A percentile compares a stretch with the other conserved stretches of the same genome.
These are phyloP conservation scores for Callimorpha dominula DNA, from an alignment of 2,888 invertebrate species.

Conservation along the genomic window DNA sequence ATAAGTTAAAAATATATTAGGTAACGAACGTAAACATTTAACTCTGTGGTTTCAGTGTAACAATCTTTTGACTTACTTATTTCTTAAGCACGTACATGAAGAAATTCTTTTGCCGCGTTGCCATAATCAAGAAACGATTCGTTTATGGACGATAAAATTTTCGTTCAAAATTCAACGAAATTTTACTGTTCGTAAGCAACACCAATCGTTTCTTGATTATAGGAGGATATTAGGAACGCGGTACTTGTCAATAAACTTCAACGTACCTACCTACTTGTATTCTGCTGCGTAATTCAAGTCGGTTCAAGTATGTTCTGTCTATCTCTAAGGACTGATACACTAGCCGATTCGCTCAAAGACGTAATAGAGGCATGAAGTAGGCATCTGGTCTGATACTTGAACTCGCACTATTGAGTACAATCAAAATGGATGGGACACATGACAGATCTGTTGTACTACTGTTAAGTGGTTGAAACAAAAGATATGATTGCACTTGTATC, in stretches of 20 bases:
- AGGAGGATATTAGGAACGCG: too few species aligned
- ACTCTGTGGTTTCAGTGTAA: not conserved
- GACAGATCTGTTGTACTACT: too few species aligned
- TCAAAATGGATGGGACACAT: not conserved
- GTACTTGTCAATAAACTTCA: slow-evolving; percentile 3
- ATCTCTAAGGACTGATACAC: slow-evolving; percentile 43
- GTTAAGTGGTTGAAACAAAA: not conserved
- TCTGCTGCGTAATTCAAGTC: slow-evolving; percentile 40
- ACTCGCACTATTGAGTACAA: slow-evolving; percentile 24
- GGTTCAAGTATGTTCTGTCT: slow-evolving; percentile 22
- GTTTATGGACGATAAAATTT: too few species aligned
- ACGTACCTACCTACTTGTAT: slow-evolving; percentile 23
- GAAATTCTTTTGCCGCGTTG: too few species aligned
- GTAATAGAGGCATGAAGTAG: slow-evolving; percentile 38
- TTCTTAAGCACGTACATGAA: not conserved
- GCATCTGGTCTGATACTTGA: slow-evolving; percentile 42
- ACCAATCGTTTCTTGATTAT: too few species aligned
- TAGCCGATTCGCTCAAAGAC: slow-evolving; percentile 28
- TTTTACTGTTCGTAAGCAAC: too few species aligned
- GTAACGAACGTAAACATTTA: not conserved
- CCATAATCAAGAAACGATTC: too few species aligned
- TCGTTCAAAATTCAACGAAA: too few species aligned
- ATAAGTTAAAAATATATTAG: not conserved
- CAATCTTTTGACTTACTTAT: not conserved
- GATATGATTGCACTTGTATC: not conserved